These are phyloP conservation scores for Petromus typicus DNA, from an alignment of 2,113 vertebrate species.

Conservation along the genomic window DNA sequence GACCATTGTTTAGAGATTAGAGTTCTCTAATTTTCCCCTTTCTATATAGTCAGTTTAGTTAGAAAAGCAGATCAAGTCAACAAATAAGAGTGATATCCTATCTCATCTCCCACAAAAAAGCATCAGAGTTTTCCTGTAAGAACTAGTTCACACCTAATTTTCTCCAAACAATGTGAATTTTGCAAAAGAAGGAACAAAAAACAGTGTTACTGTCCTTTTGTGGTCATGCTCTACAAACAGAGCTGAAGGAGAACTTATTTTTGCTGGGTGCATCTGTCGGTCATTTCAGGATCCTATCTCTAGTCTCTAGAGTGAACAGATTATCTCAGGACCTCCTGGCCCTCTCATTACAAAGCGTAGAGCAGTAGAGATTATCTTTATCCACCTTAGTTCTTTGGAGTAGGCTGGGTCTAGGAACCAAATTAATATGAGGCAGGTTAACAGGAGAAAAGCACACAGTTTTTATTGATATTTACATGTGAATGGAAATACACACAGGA, in stretches of 20 bases:
- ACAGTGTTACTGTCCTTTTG: not conserved
- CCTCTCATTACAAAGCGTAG: not conserved
- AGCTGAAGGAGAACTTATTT: not conserved
- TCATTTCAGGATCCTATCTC: not conserved
- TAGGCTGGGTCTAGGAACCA: not conserved
- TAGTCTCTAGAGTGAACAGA: not conserved
- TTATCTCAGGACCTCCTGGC: not conserved
- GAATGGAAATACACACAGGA: too few species aligned
- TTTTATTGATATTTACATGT: not conserved
- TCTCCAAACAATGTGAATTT: not conserved
- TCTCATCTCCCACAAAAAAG: not conserved
- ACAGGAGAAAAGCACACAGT: not conserved
- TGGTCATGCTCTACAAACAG: not conserved
- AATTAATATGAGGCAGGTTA: not conserved
- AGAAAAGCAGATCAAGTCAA: not conserved
- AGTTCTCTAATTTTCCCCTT: not conserved
- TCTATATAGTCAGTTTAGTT: not conserved
- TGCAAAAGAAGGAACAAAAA: not conserved
- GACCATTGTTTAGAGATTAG: not conserved
- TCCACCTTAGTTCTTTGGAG: not conserved
- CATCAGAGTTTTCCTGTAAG: not conserved
- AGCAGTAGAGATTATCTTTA: too few species aligned
- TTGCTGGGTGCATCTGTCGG: not conserved
- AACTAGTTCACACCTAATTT: not conserved
- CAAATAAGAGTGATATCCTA: too few species aligned